Conservation (phyloP, 2,113 vertebrate genomes). For the Chroicocephalus ridibundus region DNA sequence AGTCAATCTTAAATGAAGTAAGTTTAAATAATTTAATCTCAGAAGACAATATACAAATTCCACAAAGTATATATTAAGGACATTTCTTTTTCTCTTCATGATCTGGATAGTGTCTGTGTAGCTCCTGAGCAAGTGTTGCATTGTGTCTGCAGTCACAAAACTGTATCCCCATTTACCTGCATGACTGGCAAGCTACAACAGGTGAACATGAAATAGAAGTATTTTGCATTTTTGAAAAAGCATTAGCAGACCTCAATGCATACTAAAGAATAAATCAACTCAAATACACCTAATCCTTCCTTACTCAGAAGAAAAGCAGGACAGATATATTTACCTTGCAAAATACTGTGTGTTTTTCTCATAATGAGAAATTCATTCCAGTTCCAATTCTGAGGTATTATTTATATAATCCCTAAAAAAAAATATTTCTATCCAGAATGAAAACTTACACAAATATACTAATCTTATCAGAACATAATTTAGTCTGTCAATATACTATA, state of each 20-base stretch:
- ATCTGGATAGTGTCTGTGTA: neutral
- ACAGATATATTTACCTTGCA: slow-evolving; percentile 35
- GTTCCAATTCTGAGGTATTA: neutral
- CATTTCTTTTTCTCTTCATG: neutral
- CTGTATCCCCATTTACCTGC: neutral
- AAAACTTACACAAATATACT: neutral
- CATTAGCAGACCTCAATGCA: neutral
- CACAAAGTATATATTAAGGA: neutral
- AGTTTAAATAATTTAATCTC: neutral
- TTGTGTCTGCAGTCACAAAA: neutral
- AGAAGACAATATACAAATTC: neutral
- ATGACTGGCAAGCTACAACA: neutral
- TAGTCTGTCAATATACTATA: neutral
- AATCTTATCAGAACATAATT: slow-evolving; percentile 3
- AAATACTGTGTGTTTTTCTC: slow-evolving; percentile 34
- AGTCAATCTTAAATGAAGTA: neutral
- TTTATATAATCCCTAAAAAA: slow-evolving; percentile 22
- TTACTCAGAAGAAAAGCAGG: neutral
- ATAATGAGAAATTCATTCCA: slow-evolving; percentile 40
- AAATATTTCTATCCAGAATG: neutral
- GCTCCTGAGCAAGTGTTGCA: neutral
- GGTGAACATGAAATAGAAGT: slow-evolving; percentile 5
- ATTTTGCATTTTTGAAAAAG: slow-evolving; percentile 39
- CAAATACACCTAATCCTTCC: slow-evolving; percentile 38
- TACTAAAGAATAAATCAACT: slow-evolving; percentile 35